A percentile compares a stretch with the other conserved stretches of the same genome.
phyloP scores from a whole-genome alignment of 2,113 vertebrate genomes.

The Sceloporus undulatus region DNA sequence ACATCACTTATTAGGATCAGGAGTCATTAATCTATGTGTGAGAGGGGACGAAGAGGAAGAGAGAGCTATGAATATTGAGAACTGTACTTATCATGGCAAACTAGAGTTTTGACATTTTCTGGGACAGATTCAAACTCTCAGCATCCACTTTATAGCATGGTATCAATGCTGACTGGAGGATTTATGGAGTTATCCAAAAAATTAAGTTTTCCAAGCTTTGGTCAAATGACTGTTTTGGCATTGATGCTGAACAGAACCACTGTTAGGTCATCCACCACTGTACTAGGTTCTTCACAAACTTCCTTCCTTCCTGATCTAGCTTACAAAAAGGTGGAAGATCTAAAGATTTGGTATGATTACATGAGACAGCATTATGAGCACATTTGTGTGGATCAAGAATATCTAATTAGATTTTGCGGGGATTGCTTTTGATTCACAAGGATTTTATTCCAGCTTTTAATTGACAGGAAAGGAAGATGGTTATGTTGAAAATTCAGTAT shows the following conservation, averaged over 20 bases:
- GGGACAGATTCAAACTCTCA: no score
- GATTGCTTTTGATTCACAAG: slow-evolving; percentile 9
- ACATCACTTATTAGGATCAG: not conserved
- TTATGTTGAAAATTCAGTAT: slow-evolving; percentile 35
- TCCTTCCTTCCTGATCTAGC: not conserved
- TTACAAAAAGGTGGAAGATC: not conserved
- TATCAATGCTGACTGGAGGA: no score
- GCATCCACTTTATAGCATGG: no score
- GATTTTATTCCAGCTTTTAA: slow-evolving; percentile 24
- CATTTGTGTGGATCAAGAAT: slow-evolving; percentile 4
- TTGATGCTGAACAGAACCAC: not conserved
- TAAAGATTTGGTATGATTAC: not conserved
- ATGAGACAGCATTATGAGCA: not conserved
- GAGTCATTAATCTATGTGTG: not conserved
- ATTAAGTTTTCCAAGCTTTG: no score
- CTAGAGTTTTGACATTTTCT: no score
- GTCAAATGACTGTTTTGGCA: not conserved
- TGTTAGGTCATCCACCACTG: not conserved
- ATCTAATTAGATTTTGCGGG: not conserved
- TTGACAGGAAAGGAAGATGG: slow-evolving; percentile 24
- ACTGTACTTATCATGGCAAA: not conserved
- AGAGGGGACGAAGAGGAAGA: not conserved
- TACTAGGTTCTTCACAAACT: not conserved
- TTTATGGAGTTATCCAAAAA: no score
- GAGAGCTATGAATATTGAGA: not conserved